These are phyloP conservation scores for Baronia brevicornis DNA, from an alignment of 2,888 invertebrate genomes.

Conservation along the genomic window DNA sequence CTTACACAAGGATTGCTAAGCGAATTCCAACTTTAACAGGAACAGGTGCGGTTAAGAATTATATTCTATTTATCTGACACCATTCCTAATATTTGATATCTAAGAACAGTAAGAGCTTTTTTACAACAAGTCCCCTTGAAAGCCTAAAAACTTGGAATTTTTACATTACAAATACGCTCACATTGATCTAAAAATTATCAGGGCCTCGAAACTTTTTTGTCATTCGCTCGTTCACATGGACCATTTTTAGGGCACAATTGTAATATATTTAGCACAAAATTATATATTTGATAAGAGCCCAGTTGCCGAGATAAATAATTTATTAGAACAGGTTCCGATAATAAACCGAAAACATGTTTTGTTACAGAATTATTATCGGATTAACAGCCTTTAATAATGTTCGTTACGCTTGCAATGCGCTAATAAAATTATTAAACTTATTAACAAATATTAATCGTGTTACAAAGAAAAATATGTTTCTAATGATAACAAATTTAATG, in stretches of 20 bases:
- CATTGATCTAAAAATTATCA: slow-evolving; percentile 34
- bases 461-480: slow-evolving; percentile 10
- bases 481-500: slow-evolving; percentile 8
- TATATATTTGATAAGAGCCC: slow-evolving; percentile 30
- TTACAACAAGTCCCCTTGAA: slow-evolving; percentile 15
- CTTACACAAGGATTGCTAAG: too few species aligned
- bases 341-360: slow-evolving; percentile 36
- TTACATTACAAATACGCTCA: slow-evolving; percentile 32
- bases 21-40: slow-evolving; percentile 9
- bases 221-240: slow-evolving; percentile 27
- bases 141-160: slow-evolving; percentile 28
- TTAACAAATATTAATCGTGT: slow-evolving; percentile 23
- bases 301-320: slow-evolving; percentile 46
- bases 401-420: slow-evolving; percentile 27
- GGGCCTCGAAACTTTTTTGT: slow-evolving; percentile 37
- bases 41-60: slow-evolving; percentile 11
- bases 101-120: slow-evolving; percentile 11
- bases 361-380: slow-evolving; percentile 24
- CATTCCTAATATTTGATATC: slow-evolving; percentile 3
- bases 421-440: slow-evolving; percentile 39
- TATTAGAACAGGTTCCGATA: slow-evolving; percentile 24
- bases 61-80: slow-evolving; percentile 3
- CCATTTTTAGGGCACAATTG: slow-evolving; percentile 61
- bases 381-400: slow-evolving; percentile 31
- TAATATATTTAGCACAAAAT: slow-evolving; percentile 29